Base-by-base conservation (phyloP, 2,888 invertebrate species). In the Nematopogon swammerdamellus region DNA sequence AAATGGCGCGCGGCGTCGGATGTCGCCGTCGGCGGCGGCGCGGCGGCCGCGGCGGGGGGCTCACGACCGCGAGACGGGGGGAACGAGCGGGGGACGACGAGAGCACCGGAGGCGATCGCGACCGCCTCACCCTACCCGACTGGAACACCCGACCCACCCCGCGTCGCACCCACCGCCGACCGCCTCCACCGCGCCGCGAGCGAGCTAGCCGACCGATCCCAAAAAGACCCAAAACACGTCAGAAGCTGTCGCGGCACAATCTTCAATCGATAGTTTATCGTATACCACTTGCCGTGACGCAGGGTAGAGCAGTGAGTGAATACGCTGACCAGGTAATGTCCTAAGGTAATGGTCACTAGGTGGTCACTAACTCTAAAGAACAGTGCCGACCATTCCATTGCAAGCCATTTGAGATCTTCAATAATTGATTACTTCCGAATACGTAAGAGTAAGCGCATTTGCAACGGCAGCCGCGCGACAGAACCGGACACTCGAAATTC, bases 11-110 rank as follows among this genome's bases (percentile, higher is more conserved):
- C 69, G 70, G 70, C 72, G 75, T 71, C 70, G 73, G 70, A 70
- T 71, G 75, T 72, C 77, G 75, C 72, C 72, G 71, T 71, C 64
- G 72, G 72, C 68, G 69, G 70, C 65, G 63, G 63, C 62, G 62
- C 63, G 63, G 64, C 64, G 65, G 69, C 72, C 72, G 76, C 36
- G 36, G 36, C 36, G 36, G 36, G 11, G 5, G 36, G 11, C 11
- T 25, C 25, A 8, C 36, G 36, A 14, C 36, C 11, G 11, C 36
- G 36, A 36, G 36, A 25, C 36, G 36, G n/a, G 36, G 36, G 36
- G 36, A 14, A 6, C 25, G 25, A 25, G 25, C 25, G 25, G 25
- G 25, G 25, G 25, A 25, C 25, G 25, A 10, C 11, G 3, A 3
- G 36, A 36, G 36, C 36, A 36, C 11, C 8, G n/a, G 36, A 36